Conservation (phyloP, 2,113 vertebrate genomes). For the Haemorhous mexicanus region DNA sequence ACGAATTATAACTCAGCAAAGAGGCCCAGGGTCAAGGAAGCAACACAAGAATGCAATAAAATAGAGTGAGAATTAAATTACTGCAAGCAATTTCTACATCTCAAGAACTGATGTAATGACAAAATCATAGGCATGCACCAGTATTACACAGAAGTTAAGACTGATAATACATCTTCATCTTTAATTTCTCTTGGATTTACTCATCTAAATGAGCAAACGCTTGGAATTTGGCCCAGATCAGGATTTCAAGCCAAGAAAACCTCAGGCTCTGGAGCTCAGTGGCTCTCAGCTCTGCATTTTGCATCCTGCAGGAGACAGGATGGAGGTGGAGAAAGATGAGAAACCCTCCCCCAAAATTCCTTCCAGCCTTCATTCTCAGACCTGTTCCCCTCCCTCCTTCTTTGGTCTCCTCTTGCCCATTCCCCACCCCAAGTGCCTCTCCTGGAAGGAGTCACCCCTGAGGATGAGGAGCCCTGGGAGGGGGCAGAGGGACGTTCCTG, state of each 20-base stretch:
- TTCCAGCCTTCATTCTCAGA: background rate
- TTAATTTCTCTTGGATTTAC: conserved; percentile 34
- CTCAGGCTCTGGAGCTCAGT: background rate
- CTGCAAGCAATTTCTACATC: conserved; percentile 2
- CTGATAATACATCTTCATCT: conserved; percentile 3
- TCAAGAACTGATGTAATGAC: conserved; percentile 15
- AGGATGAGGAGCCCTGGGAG: background rate
- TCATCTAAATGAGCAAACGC: background rate
- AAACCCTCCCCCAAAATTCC: background rate
- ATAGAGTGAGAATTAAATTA: background rate
- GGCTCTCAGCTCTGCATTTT: background rate
- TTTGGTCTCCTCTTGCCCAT: background rate
- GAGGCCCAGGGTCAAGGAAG: background rate
- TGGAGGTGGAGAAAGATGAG: background rate
- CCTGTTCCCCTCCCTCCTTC: background rate
- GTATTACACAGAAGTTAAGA: background rate
- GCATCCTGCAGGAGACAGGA: background rate
- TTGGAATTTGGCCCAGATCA: conserved; percentile 40
- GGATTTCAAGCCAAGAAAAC: conserved; percentile 19
- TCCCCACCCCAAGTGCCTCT: background rate
- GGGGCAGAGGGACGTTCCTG: fast-evolving
- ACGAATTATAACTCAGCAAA: background rate
- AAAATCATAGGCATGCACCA: background rate
- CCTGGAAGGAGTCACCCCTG: background rate
- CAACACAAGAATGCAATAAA: background rate